Evolutionary conservation across 2,797 vertebrate species (phyloP).

Genomic region (Onychomys torridus): DNA sequence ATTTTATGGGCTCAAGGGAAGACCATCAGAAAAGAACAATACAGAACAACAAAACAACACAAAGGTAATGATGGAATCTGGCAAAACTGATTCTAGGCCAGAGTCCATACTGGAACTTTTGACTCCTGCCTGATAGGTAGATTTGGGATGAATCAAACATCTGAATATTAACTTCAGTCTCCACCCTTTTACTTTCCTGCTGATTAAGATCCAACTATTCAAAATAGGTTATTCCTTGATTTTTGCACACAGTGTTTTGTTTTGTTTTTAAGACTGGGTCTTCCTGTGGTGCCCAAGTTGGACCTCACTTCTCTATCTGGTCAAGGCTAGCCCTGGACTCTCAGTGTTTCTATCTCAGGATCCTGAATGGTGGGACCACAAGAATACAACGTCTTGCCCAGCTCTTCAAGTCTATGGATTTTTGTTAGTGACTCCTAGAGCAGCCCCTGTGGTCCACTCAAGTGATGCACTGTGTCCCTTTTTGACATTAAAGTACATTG

Average conservation of each 20-base stretch:
- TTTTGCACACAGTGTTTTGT: neutral
- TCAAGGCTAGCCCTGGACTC: neutral
- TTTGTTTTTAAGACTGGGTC: neutral
- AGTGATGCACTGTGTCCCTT: neutral
- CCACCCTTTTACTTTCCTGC: neutral
- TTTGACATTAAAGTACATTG: neutral
- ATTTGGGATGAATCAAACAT: slow-evolving; percentile 28
- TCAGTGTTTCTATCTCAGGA: neutral
- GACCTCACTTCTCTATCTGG: neutral
- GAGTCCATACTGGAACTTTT: neutral
- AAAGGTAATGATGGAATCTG: neutral
- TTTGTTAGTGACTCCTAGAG: neutral
- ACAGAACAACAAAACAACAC: neutral
- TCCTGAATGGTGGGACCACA: neutral
- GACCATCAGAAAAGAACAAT: neutral
- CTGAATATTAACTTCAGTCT: neutral
- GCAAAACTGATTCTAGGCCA: neutral
- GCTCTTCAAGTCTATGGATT: neutral
- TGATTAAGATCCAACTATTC: slow-evolving; percentile 7
- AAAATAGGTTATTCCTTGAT: neutral
- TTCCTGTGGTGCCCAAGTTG: neutral
- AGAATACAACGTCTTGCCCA: accelerated
- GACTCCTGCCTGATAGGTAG: neutral
- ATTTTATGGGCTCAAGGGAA: neutral
- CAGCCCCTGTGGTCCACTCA: neutral